Conservation (phyloP, 2,797 vertebrate species). For the Xiphophorus birchmanni region DNA sequence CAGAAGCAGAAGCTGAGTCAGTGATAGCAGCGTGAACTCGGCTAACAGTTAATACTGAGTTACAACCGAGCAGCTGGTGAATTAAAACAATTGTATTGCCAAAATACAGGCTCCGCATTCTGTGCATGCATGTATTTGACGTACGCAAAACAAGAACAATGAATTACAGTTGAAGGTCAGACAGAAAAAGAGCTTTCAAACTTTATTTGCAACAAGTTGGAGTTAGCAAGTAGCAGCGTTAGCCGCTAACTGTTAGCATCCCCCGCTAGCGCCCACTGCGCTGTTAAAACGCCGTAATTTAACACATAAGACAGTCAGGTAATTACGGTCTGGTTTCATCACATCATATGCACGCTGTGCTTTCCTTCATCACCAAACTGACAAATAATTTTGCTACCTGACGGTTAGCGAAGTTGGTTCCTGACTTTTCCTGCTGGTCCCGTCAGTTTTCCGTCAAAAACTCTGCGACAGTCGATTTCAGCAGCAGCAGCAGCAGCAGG, state of each 20-base stretch:
- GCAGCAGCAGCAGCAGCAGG: too few species aligned
- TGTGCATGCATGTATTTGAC: neutral
- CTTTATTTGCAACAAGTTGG: slow-evolving; percentile 65
- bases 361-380: accelerated
- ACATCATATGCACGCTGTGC: accelerated
- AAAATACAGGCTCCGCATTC: neutral
- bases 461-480: slow-evolving; percentile 34
- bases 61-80: neutral
- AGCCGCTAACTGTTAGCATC: slow-evolving; percentile 58
- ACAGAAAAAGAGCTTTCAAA: neutral
- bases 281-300: neutral
- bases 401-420: slow-evolving; percentile 57
- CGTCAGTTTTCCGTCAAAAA: slow-evolving; percentile 63
- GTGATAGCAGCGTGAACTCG: neutral
- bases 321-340: accelerated
- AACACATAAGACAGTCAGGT: neutral
- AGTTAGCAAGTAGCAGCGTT: slow-evolving; percentile 56
- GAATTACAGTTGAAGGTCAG: neutral
- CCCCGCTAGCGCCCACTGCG: slow-evolving; percentile 30
- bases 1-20: neutral
- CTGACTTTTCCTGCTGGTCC: slow-evolving; percentile 60
- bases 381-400: slow-evolving; percentile 56
- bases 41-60: neutral
- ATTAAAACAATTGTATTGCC: neutral
- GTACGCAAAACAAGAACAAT: neutral